Conservation (phyloP, 1,140 invertebrate species). For the Gonatopus flavifemur region DNA sequence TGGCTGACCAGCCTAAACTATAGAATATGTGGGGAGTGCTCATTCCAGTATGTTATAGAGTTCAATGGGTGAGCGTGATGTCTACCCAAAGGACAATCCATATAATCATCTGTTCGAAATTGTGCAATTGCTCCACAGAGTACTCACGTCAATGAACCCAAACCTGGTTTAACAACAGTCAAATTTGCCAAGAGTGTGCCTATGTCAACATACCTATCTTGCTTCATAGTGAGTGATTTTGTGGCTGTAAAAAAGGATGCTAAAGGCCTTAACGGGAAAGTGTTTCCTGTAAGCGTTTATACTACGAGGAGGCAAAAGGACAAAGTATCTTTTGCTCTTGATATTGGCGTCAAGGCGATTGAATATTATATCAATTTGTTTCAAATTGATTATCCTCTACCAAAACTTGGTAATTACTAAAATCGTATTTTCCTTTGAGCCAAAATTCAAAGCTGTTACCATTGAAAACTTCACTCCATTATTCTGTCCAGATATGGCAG, state of each 20-base stretch:
- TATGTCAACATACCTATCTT: conserved; percentile 91
- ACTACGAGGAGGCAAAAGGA: conserved; percentile 72
- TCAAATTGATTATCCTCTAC: conserved; percentile 76
- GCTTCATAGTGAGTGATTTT: conserved; percentile 92
- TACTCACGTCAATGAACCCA: conserved; percentile 45
- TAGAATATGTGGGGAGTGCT: no score
- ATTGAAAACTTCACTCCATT: no score
- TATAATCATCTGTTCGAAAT: no score
- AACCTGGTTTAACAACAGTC: conserved; percentile 55
- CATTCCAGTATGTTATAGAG: no score
- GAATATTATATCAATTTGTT: conserved; percentile 86
- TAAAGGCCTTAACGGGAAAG: conserved; percentile 57
- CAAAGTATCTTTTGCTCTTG: conserved; percentile 79
- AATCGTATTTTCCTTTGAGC: neutral
- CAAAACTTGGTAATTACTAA: conserved; percentile 69
- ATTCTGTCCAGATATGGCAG: conserved; percentile 78
- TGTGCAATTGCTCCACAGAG: conserved; percentile 37
- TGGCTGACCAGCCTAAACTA: no score
- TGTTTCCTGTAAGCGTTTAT: conserved; percentile 72
- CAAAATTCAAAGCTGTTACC: no score
- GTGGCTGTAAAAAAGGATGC: conserved; percentile 60
- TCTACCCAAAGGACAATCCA: no score
- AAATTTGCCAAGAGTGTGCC: conserved; percentile 79
- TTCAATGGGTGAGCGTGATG: no score
- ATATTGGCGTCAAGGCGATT: conserved; percentile 72